These are phyloP conservation scores for Ochotona princeps DNA, from an alignment of 2,113 vertebrate genomes.

Conservation along the genomic window DNA sequence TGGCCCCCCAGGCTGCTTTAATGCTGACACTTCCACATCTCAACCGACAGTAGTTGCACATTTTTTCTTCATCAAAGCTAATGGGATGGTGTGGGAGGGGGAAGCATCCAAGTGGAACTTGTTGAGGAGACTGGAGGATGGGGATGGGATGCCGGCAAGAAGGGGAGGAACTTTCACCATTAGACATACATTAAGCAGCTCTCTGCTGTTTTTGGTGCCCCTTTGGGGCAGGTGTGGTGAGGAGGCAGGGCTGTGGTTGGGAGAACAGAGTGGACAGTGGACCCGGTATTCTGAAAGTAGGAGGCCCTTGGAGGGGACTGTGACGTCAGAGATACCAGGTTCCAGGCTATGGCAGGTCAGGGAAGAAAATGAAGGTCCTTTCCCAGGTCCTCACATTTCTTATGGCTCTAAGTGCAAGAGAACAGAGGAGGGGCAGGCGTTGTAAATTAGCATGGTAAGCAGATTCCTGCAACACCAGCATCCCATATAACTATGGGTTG, in stretches of 20 bases:
- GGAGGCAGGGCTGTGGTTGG: not conserved
- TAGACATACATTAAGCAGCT: not conserved
- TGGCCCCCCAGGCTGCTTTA: not conserved
- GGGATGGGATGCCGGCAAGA: not conserved
- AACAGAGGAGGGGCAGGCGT: too few relatives aligned
- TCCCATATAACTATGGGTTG: too few relatives aligned
- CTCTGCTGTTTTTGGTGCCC: not conserved
- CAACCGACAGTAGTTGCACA: not conserved
- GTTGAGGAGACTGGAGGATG: not conserved
- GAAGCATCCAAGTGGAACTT: not conserved
- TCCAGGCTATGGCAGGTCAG: not conserved
- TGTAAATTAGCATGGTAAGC: too few relatives aligned
- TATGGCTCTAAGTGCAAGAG: not conserved
- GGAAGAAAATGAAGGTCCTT: not conserved
- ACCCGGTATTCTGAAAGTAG: not conserved
- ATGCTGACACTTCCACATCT: not conserved
- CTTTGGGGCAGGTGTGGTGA: not conserved
- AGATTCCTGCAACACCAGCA: too few relatives aligned
- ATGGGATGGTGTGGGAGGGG: not conserved
- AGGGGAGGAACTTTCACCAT: not conserved
- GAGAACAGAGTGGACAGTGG: not conserved
- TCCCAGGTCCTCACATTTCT: not conserved
- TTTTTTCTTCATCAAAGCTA: slow-evolving; percentile 5
- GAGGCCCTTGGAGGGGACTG: not conserved
- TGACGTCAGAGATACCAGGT: not conserved